Conservation (phyloP, 1,140 invertebrate species). For the Drosophila quadrilineata region DNA sequence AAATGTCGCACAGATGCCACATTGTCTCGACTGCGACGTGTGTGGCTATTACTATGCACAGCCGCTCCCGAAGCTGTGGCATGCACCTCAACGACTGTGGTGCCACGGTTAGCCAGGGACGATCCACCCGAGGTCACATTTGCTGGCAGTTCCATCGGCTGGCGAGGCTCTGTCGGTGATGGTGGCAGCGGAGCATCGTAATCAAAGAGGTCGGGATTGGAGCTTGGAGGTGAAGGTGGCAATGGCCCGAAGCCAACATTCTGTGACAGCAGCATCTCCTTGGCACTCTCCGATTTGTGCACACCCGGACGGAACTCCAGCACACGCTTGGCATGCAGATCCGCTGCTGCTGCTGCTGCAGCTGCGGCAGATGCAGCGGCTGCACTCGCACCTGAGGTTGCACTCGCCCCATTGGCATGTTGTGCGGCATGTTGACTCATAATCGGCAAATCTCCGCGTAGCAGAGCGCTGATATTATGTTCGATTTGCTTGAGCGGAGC, state of each 20-base stretch:
- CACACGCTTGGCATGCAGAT: conserved; percentile 65
- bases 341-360: conserved; percentile 41
- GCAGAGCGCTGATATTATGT: conserved; percentile 84
- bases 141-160: conserved; percentile 82
- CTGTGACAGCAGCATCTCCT: conserved; percentile 85
- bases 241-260: conserved; percentile 74
- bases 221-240: conserved; percentile 76
- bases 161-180: conserved; percentile 83
- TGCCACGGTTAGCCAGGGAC: conserved; percentile 52
- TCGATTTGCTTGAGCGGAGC: conserved; percentile 84
- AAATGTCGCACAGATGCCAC: conserved; percentile 63
- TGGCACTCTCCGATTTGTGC: conserved; percentile 86
- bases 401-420: conserved; percentile 9
- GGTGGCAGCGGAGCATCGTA: conserved; percentile 88
- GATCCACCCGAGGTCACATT: conserved; percentile 2
- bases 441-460: conserved; percentile 82
- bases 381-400: background rate
- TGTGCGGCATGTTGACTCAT: conserved; percentile 64
- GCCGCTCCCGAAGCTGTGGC: conserved; percentile 62
- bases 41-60: conserved; percentile 61
- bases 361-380: conserved; percentile 10
- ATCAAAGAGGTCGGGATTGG: conserved; percentile 77
- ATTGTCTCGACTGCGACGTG: conserved; percentile 64
- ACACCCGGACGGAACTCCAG: conserved; percentile 82
- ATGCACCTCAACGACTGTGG: conserved; percentile 67